Evolutionary conservation across 2,113 vertebrate genomes (phyloP), one percentile per base, ranked within the genome.

Genomic region (Phyllostomus discolor): DNA sequence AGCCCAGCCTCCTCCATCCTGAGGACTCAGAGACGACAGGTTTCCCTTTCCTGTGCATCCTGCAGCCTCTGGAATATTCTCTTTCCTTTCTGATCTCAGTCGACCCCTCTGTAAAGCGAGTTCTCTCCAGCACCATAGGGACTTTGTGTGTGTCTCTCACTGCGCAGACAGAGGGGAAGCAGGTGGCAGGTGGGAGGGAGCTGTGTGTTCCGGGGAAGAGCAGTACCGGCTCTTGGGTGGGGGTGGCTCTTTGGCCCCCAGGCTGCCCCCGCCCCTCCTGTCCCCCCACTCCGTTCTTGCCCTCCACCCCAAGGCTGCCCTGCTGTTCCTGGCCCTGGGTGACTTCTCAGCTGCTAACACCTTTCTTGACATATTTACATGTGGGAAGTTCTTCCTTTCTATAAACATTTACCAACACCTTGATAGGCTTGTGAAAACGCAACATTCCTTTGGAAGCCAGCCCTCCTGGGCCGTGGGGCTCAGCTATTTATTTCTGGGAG

Each of bases 381-480:
- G 95, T 91, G 98, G 98, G 97, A 76, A 90, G 2, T 35, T 80
- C 95, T 72, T 14, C 22, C 57, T 97, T 96, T 90, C 81, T 62
- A 94, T 97, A 98, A 98, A 98, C 98, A 98, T 97, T 98, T 95
- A 95, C 97, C 91, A 90, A 98, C 98, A 98, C 97, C 98, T 98
- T 96, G 96, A 88, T 97, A 24, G 11, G 16, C 75, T 82, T 69
- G 98, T 3, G 84, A 97, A 96, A 95, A 66, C 3, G n/a, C 26
- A 28, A 98, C 94, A 82, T 82, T 91, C 20, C 70, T 91, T 96
- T 97, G 97, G 96, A 96, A 90, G 73, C 38, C 0, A 24, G 14
- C 70, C 88, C 96, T 41, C 57, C 41, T 38, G 50, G 48, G 82
- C 54, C 86, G 52, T 52, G 50, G 78, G 88, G 64, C 83, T 96